phyloP scores from a whole-genome alignment of 2,113 vertebrate genomes.

The Mugil cephalus region DNA sequence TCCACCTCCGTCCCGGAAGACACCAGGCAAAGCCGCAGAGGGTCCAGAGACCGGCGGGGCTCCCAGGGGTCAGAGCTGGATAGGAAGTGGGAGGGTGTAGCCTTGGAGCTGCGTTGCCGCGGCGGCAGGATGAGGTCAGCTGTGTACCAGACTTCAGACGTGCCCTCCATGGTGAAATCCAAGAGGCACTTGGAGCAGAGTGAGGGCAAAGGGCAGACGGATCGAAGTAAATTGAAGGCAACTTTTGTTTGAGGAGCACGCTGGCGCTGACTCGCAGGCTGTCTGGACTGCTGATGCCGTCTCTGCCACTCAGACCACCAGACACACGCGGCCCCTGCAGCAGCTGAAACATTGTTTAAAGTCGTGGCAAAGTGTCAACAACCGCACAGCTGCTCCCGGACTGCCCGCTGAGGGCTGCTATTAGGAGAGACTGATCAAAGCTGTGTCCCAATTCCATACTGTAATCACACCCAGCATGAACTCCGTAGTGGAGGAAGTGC shows the following conservation, averaged over 20 bases:
- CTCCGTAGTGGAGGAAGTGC: not conserved
- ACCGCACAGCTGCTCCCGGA: slow-evolving; percentile 40
- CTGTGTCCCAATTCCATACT: slow-evolving; percentile 27
- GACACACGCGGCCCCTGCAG: slow-evolving; percentile 6
- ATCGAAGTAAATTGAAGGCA: slow-evolving; percentile 84
- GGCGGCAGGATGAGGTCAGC: slow-evolving; percentile 85
- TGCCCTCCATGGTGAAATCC: slow-evolving; percentile 80
- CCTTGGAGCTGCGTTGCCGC: slow-evolving; percentile 82
- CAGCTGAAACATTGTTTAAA: slow-evolving; percentile 40
- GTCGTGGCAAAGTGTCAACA: slow-evolving; percentile 34
- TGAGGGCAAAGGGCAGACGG: slow-evolving; percentile 62
- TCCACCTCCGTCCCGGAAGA: not conserved
- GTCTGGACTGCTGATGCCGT: not conserved
- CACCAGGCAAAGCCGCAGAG: slow-evolving; percentile 11
- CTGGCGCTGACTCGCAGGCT: slow-evolving; percentile 3
- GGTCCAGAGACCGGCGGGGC: slow-evolving; percentile 27
- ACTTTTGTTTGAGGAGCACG: slow-evolving; percentile 90
- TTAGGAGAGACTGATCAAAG: slow-evolving; percentile 35
- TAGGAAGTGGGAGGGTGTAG: slow-evolving; percentile 84
- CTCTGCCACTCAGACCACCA: slow-evolving; percentile 6
- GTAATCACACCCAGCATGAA: not conserved
- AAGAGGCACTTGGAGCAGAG: slow-evolving; percentile 72
- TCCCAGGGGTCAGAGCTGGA: slow-evolving; percentile 74
- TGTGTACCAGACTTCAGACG: slow-evolving; percentile 84
- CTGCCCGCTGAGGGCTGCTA: slow-evolving; percentile 5